Base-by-base conservation (phyloP, 2,888 invertebrate genomes). In the Lithophane socia region DNA sequence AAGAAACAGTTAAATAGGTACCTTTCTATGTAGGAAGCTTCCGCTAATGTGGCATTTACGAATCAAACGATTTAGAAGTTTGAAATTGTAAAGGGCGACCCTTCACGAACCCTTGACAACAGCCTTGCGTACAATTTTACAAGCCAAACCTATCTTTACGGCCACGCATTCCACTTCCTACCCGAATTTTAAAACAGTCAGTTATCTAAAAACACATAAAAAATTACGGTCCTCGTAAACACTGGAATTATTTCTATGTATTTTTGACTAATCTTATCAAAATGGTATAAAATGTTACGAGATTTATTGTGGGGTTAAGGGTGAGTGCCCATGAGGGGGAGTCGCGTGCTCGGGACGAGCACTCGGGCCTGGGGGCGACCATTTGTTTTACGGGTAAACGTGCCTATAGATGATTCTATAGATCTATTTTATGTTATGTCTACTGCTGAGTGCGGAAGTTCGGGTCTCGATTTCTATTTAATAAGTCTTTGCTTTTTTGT, bases 221-320 rank as follows among this genome's bases (percentile, higher is more conserved):
- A 79, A 85, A 75, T 63, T 76, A 78, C 70, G 61, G 47, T 63
- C 29, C 67, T 87, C 86, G 72, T 81, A 79, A 87, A 87, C 80
- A 86, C 64, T 64, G 68, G 78, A 86, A 79, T 81, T 77, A 83
- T 83, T 81, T 88, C 74, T 72, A 76, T 77, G 80, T 84, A 81
- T 71, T 84, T 80, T 84, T 65, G 60, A 65, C 18, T 85, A 82
- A 85, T 86, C 79, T 87, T 86, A 86, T 87, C 87, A 73, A 44
- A 85, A 66, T 67, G 63, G 56, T 77, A 85, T 80, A 73, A 82
- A 79, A 68, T 73, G 80, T 82, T 83, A 80, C 54, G 83, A 78
- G 68, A 52, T 60, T 60, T 52, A 65, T 52, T 77, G 67, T 69
- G 49, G 12, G 37, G 16, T 49, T 52, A 63, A 64, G 82, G 79